Evolutionary conservation across 2,113 vertebrate genomes (phyloP), one percentile per base, ranked within the genome.

Genomic region (Callopanchax toddi): DNA sequence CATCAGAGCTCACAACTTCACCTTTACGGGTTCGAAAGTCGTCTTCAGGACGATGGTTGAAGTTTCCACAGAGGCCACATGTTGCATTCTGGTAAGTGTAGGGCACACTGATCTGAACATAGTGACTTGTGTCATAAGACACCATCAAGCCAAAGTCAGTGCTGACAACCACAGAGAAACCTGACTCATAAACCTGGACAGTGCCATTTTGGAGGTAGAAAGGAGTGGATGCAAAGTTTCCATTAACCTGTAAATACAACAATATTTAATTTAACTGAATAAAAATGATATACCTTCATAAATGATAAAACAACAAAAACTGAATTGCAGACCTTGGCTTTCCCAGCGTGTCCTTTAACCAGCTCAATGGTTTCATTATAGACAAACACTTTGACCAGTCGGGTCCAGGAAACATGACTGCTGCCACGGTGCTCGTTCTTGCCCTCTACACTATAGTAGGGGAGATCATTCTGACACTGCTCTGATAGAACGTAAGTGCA

Each of bases 11-110:
- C 23, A 89, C 71, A 8, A 88, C 0, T 1, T 79, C 46, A 0
- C 89, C 88, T 17, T 66, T 29, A 3, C 66, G 83, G 1, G 67
- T 81, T 26, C 0, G 51, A 26, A 89, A 75, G 1, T 91, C 87
- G 25, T 91, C 90, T 2, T 44, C 15, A 0, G n/a, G 26, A 0
- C 56, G 29, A 39, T 39, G 18, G 29, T 90, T 90, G 67, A 83
- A 69, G 40, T 86, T 51, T 50, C 89, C 90, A 51, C 90, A 91
- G 3, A 93, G 79, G 13, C 86, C 90, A 23, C 88, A 86, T 18
- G 87, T 87, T 15, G 32, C 6, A 22, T 89, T 80, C 1, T 67
- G 74, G 15, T 89, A 89, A 1, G 58, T 56, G n/a, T 65, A 73
- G 0, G 88, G 72, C 17, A 89, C 6, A 2, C 46, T 65, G 40